A percentile compares a stretch with the other conserved stretches of the same genome.
Evolutionary conservation across 2,113 vertebrate genomes (phyloP).

Genomic region (Sphyrna mokarran): DNA sequence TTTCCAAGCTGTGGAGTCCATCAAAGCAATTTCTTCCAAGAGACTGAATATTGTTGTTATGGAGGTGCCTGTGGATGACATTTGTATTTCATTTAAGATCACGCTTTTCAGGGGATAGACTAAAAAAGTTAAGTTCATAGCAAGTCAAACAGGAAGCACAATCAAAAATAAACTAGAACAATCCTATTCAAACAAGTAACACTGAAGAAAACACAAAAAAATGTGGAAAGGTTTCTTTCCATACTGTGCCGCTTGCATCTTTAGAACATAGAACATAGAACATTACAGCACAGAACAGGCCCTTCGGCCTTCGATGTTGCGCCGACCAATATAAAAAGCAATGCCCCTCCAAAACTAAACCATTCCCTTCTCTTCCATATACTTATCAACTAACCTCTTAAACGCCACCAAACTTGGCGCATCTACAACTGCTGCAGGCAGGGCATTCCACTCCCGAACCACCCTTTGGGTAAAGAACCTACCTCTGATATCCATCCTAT

Average conservation of each 20-base stretch:
- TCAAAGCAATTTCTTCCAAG: constrained; percentile 81
- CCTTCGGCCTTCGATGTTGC: too few species aligned
- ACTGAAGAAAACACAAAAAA: not conserved
- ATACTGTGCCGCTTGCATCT: not conserved
- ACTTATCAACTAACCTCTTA: too few species aligned
- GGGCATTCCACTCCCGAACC: too few species aligned
- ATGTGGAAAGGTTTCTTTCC: not conserved
- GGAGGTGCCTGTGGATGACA: constrained; percentile 75
- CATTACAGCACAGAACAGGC: too few species aligned
- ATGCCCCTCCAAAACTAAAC: too few species aligned
- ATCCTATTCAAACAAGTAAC: not conserved
- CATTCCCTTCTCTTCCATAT: too few species aligned
- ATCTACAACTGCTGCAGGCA: too few species aligned
- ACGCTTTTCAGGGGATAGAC: not conserved
- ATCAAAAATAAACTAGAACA: not conserved
- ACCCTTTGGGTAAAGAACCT: too few species aligned
- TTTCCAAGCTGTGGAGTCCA: constrained; percentile 84
- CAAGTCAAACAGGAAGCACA: not conserved
- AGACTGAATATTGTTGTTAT: constrained; percentile 84
- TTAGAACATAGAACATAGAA: too few species aligned
- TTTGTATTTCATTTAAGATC: not conserved
- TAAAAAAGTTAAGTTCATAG: not conserved
- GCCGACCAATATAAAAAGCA: too few species aligned
- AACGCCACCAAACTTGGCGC: too few species aligned
- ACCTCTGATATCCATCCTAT: too few species aligned